Evolutionary conservation across 2,888 invertebrate genomes (phyloP).

Genomic region (Drosophila longiperda): DNA sequence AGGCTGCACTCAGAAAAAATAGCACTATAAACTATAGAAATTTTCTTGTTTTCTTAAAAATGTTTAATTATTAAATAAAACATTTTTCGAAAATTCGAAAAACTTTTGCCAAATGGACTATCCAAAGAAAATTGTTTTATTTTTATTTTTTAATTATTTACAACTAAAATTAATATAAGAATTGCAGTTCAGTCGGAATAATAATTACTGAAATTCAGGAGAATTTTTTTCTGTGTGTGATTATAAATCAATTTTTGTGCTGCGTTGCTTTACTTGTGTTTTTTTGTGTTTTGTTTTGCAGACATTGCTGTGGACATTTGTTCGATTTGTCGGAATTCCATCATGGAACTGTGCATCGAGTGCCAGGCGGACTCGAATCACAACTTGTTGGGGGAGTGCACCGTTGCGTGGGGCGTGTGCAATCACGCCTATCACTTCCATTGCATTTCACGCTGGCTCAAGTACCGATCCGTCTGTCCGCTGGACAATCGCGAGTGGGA

Average conservation of each 20-base stretch:
- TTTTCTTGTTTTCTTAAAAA: neutral
- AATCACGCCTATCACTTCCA: slow-evolving; percentile 99
- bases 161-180: neutral
- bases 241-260: slow-evolving; percentile 62
- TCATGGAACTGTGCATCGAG: slow-evolving; percentile 60
- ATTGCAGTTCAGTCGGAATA: neutral
- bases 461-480: slow-evolving; percentile 99
- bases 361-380: slow-evolving; percentile 85
- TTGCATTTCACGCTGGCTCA: slow-evolving; percentile 99
- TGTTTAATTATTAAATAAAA: neutral
- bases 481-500: slow-evolving; percentile 99
- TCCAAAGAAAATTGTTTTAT: neutral
- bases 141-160: neutral
- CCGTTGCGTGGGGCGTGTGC: slow-evolving; percentile 99
- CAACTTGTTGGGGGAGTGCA: slow-evolving; percentile 98
- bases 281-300: neutral
- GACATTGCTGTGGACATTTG: slow-evolving; percentile 87
- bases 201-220: neutral
- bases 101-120: neutral
- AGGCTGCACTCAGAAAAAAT: slow-evolving; percentile 12
- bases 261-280: slow-evolving; percentile 18
- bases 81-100: neutral
- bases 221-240: slow-evolving; percentile 17
- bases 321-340: slow-evolving; percentile 58
- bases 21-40: neutral